Evolutionary conservation across 1,140 invertebrate genomes (phyloP).

Genomic region (Lepidurus packardi): DNA sequence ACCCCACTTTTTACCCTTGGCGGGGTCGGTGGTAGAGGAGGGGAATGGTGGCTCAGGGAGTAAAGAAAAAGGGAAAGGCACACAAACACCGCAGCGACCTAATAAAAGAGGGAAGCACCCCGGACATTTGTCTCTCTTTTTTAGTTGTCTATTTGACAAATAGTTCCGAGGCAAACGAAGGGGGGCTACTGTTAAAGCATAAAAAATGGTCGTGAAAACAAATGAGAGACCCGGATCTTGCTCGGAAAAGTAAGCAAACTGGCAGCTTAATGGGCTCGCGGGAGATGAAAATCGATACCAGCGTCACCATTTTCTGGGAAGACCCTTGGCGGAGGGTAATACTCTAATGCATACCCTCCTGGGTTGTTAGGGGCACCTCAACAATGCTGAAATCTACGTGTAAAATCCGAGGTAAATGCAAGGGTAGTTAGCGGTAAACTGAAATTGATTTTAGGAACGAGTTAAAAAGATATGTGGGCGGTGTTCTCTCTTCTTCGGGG

Average conservation of each 20-base stretch:
- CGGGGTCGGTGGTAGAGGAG: background rate
- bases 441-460: too few relatives aligned
- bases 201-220: slow-evolving; percentile 10
- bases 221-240: background rate
- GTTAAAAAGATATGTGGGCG: too few relatives aligned
- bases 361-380: too few relatives aligned
- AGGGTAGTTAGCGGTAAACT: too few relatives aligned
- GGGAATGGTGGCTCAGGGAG: background rate
- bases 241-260: background rate
- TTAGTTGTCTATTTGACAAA: slow-evolving; percentile 1
- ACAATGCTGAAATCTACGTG: too few relatives aligned
- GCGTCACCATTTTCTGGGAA: background rate
- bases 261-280: background rate
- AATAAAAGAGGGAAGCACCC: slow-evolving; percentile 1
- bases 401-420: too few relatives aligned
- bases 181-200: background rate
- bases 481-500: too few relatives aligned
- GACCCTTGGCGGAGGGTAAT: background rate
- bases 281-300: slow-evolving; percentile 14
- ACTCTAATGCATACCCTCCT: too few relatives aligned
- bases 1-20: background rate
- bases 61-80: background rate
- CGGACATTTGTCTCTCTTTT: background rate
- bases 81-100: background rate
- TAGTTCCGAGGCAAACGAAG: background rate